Conservation (phyloP, 2,888 invertebrate genomes). For the Melangyna quadrimaculata region DNA sequence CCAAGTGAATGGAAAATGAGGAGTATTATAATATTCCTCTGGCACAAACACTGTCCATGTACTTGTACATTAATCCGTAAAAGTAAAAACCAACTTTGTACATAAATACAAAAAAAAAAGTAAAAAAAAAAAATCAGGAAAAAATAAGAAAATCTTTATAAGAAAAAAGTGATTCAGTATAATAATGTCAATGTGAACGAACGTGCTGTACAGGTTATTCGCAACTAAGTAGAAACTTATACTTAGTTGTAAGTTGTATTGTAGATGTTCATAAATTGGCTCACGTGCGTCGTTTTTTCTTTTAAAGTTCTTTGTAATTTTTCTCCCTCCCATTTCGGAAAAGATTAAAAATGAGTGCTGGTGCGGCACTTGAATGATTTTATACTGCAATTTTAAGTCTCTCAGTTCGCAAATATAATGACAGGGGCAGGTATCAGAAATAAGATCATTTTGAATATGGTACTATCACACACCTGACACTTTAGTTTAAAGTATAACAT, state of each 20-base stretch:
- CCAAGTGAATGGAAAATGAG: constrained; percentile 33
- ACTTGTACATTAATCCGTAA: constrained; percentile 37
- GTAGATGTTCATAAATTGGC: constrained; percentile 8
- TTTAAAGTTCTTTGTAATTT: background rate
- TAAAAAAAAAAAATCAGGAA: background rate
- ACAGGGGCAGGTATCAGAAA: background rate
- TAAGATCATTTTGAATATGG: background rate
- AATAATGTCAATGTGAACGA: constrained; percentile 24
- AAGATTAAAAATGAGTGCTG: background rate
- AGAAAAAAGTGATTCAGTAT: constrained; percentile 36
- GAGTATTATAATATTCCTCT: constrained; percentile 18
- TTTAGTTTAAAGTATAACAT: background rate
- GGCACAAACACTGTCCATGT: constrained; percentile 7
- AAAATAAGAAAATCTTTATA: constrained; percentile 17
- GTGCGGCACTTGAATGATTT: background rate
- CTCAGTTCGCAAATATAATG: background rate
- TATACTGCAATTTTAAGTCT: background rate
- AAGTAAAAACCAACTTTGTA: constrained; percentile 35
- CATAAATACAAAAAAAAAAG: background rate
- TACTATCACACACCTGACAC: background rate
- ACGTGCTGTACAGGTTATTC: constrained; percentile 26
- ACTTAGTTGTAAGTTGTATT: background rate
- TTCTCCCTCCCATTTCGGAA: background rate
- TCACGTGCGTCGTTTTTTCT: background rate
- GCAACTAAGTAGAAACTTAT: constrained; percentile 5